Evolutionary conservation across 2,888 invertebrate species (phyloP).

Genomic region (Drosophila maculinotata): DNA sequence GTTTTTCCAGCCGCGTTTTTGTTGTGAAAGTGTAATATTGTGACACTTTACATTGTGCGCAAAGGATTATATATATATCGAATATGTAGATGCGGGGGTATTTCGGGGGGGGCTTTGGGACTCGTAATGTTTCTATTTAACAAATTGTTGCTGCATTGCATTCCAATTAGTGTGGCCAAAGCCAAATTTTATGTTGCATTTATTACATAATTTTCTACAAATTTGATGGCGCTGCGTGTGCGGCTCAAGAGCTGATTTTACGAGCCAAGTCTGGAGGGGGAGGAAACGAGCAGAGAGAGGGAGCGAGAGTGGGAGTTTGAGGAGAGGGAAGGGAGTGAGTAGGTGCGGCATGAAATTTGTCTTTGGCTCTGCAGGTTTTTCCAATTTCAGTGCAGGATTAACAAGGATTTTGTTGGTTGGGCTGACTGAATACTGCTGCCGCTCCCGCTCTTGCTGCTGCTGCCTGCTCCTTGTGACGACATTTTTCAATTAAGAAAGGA

Average conservation of each 20-base stretch:
- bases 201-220: slow-evolving; percentile 77
- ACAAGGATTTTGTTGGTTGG: slow-evolving; percentile 72
- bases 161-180: slow-evolving; percentile 73
- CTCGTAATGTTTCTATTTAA: slow-evolving; percentile 58
- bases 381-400: slow-evolving; percentile 83
- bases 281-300: not conserved
- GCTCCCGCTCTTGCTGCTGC: slow-evolving; percentile 16
- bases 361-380: slow-evolving; percentile 71
- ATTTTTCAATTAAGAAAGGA: slow-evolving; percentile 83
- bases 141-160: slow-evolving; percentile 70
- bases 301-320: not conserved
- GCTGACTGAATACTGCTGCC: slow-evolving; percentile 27
- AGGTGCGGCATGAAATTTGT: slow-evolving; percentile 14
- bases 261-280: slow-evolving; percentile 46
- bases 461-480: slow-evolving; percentile 70
- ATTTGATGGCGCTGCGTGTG: slow-evolving; percentile 69
- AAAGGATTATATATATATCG: slow-evolving; percentile 65
- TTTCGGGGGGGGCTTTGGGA: not conserved
- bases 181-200: slow-evolving; percentile 81
- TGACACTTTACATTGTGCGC: slow-evolving; percentile 82
- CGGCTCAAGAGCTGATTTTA: slow-evolving; percentile 69
- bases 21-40: slow-evolving; percentile 82
- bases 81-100: slow-evolving; percentile 5
- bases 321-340: not conserved
- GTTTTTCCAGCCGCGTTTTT: slow-evolving; percentile 61